These are phyloP conservation scores for Ochropleura plecta DNA, from an alignment of 2,888 invertebrate genomes.

Conservation along the genomic window DNA sequence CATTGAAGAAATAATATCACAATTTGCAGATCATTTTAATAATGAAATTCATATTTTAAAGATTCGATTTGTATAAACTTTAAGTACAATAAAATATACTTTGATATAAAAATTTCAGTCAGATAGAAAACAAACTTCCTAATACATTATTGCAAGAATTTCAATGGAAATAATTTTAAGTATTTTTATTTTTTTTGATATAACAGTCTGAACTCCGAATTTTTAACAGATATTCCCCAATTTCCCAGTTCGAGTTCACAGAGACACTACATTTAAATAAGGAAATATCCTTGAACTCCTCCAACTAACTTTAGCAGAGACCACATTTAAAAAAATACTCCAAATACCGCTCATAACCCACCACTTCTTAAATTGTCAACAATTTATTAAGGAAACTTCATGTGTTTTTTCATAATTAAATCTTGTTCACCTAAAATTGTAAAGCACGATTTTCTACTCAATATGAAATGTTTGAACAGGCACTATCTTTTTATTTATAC, in stretches of 20 bases:
- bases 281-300: slow-evolving; percentile 56
- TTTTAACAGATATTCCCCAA: slow-evolving; percentile 47
- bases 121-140: slow-evolving; percentile 61
- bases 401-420: slow-evolving; percentile 46
- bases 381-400: slow-evolving; percentile 48
- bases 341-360: slow-evolving; percentile 51
- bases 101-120: slow-evolving; percentile 68
- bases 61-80: slow-evolving; percentile 62
- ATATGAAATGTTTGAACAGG: slow-evolving; percentile 68
- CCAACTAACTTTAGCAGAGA: slow-evolving; percentile 18
- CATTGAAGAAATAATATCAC: slow-evolving; percentile 77
- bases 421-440: slow-evolving; percentile 58
- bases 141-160: slow-evolving; percentile 56
- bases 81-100: slow-evolving; percentile 70
- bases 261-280: slow-evolving; percentile 45
- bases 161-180: slow-evolving; percentile 44
- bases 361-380: slow-evolving; percentile 56
- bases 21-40: slow-evolving; percentile 74
- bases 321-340: slow-evolving; percentile 44
- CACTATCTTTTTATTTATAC: slow-evolving; percentile 59
- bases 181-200: slow-evolving; percentile 37
- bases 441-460: slow-evolving; percentile 63
- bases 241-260: slow-evolving; percentile 48
- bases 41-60: slow-evolving; percentile 65
- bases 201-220: slow-evolving; percentile 47